Evolutionary conservation across 2,113 vertebrate species (phyloP).

Genomic region (Bufo gargarizans): DNA sequence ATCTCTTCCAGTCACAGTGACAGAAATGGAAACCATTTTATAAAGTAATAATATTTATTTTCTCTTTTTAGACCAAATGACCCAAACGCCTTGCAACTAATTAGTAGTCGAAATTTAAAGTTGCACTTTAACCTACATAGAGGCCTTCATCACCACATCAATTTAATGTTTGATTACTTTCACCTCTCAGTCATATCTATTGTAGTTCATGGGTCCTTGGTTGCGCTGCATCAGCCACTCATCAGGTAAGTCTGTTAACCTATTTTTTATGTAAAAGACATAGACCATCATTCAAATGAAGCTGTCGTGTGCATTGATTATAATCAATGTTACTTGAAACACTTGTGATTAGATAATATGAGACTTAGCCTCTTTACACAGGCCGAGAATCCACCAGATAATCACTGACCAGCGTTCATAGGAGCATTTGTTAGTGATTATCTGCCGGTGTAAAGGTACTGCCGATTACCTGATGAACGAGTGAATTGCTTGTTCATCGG

Average conservation of each 20-base stretch:
- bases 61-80: constrained; percentile 83
- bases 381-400: too few species aligned
- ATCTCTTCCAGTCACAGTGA: not conserved
- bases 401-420: too few species aligned
- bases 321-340: not conserved
- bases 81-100: constrained; percentile 87
- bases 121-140: constrained; percentile 93
- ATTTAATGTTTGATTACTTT: constrained; percentile 99
- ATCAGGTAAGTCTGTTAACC: constrained; percentile 81
- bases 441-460: too few species aligned
- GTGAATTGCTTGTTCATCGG: too few species aligned
- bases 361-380: too few species aligned
- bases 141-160: constrained; percentile 96
- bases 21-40: not conserved
- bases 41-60: not conserved
- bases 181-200: constrained; percentile 95
- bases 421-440: too few species aligned
- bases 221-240: constrained; percentile 95
- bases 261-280: constrained; percentile 1
- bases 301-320: not conserved
- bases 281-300: not conserved
- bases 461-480: too few species aligned
- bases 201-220: constrained; percentile 91
- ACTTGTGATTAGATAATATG: too few species aligned
- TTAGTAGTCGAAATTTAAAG: constrained; percentile 92